Conservation (phyloP, 2,113 vertebrate genomes). For the Carassius auratus region DNA sequence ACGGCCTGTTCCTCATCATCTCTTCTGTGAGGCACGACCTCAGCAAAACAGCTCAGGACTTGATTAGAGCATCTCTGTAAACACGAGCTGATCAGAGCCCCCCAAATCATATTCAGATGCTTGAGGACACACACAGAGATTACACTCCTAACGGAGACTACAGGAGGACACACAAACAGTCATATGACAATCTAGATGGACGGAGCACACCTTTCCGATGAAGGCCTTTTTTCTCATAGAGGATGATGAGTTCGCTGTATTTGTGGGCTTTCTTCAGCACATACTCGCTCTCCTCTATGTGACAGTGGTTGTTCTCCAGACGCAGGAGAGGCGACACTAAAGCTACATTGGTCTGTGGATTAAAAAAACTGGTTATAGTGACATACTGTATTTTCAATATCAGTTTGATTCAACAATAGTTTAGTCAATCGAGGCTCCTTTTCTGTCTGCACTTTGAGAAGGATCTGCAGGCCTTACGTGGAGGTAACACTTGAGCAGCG, state of each 20-base stretch:
- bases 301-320: slow-evolving; percentile 98
- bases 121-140: background rate
- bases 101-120: background rate
- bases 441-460: background rate
- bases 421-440: background rate
- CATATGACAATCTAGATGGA: background rate
- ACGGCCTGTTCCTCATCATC: background rate
- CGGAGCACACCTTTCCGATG: slow-evolving; percentile 88
- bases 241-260: slow-evolving; percentile 97
- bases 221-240: slow-evolving; percentile 97
- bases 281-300: slow-evolving; percentile 97
- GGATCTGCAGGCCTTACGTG: slow-evolving; percentile 78
- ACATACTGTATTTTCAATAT: background rate
- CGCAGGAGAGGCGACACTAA: slow-evolving; percentile 93
- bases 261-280: slow-evolving; percentile 98
- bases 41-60: background rate
- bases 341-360: slow-evolving; percentile 89
- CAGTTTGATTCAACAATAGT: background rate
- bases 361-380: background rate
- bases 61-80: background rate
- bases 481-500: slow-evolving; percentile 94
- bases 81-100: background rate
- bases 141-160: background rate
- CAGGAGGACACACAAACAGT: background rate
- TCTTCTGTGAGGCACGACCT: background rate